Evolutionary conservation across 2,888 invertebrate species (phyloP).

Genomic region (Carpatolechia fugitivella): DNA sequence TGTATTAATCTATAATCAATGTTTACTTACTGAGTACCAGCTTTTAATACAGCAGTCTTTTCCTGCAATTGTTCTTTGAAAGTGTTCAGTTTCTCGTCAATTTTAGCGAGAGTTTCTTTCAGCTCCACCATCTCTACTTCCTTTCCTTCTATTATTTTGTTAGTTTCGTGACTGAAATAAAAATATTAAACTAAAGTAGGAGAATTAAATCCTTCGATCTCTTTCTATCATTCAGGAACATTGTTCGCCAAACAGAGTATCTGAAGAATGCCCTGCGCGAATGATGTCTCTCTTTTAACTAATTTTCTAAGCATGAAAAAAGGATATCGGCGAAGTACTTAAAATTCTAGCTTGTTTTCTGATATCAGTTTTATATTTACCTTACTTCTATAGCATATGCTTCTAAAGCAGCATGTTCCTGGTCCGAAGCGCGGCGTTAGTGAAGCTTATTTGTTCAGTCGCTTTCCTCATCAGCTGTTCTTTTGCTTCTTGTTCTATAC

Average conservation of each 20-base stretch:
- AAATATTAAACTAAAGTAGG: too few relatives aligned
- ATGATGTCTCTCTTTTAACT: too few relatives aligned
- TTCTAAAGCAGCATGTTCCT: constrained; percentile 87
- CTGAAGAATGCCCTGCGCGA: too few relatives aligned
- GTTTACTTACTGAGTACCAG: constrained; percentile 69
- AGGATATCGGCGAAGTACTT: too few relatives aligned
- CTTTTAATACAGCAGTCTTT: constrained; percentile 63
- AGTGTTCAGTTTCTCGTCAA: constrained; percentile 9
- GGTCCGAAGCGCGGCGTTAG: constrained; percentile 85
- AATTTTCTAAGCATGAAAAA: too few relatives aligned
- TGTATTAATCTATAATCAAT: background rate
- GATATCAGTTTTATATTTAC: too few relatives aligned
- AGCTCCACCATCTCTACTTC: constrained; percentile 78
- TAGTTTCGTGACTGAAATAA: constrained; percentile 72
- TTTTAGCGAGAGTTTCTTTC: constrained; percentile 71
- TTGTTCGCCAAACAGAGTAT: background rate
- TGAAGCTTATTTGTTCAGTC: constrained; percentile 85
- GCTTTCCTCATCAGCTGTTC: constrained; percentile 89
- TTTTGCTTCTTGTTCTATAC: background rate
- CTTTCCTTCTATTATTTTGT: constrained; percentile 74
- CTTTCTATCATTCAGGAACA: background rate
- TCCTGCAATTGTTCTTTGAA: constrained; percentile 65
- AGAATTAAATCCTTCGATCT: too few relatives aligned
- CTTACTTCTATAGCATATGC: too few relatives aligned
- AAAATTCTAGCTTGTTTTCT: too few relatives aligned